phyloP scores from a whole-genome alignment of 2,797 vertebrate genomes.

The Myoxocephalus aenaeus region DNA sequence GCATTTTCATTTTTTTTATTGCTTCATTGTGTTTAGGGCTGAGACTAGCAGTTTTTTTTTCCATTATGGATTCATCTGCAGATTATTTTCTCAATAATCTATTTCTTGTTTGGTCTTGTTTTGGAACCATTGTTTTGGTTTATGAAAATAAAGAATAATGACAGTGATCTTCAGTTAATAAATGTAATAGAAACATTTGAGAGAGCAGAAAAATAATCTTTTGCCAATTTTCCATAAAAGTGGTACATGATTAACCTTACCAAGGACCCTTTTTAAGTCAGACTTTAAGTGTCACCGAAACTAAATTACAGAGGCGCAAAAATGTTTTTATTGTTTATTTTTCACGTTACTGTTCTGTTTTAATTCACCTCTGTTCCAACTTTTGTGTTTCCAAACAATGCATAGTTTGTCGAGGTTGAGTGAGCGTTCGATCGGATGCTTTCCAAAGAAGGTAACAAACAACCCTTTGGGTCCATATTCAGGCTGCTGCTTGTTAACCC shows the following conservation, averaged over 20 bases:
- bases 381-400: not conserved
- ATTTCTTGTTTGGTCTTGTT: not conserved
- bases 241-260: not conserved
- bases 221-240: not conserved
- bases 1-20: not conserved
- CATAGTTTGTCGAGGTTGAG: not conserved
- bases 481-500: not conserved
- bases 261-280: not conserved
- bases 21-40: not conserved
- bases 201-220: not conserved
- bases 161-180: not conserved
- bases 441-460: not conserved
- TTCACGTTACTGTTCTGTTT: not conserved
- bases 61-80: not conserved
- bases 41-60: not conserved
- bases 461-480: not conserved
- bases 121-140: not conserved
- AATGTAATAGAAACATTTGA: not conserved
- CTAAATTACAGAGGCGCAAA: not conserved
- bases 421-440: not conserved
- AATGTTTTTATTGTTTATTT: not conserved
- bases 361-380: not conserved
- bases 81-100: not conserved
- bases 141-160: not conserved
- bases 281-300: not conserved